A percentile compares a stretch with the other conserved stretches of the same genome.
Conservation (phyloP, 2,797 vertebrate genomes). For the Lepidocolaptes lacrymiger region DNA sequence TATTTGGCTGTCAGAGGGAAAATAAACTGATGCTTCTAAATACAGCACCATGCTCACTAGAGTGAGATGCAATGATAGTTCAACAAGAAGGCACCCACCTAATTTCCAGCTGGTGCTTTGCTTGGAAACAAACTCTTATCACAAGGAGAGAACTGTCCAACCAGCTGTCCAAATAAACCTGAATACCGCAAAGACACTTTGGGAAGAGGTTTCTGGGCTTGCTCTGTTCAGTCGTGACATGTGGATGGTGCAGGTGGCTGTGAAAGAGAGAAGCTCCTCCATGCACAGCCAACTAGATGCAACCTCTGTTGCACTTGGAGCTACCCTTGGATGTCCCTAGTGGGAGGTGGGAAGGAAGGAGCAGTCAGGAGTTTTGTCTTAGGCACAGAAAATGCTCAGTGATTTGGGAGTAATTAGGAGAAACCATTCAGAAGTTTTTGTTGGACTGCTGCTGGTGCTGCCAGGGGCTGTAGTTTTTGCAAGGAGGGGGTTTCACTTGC, state of each 20-base stretch:
- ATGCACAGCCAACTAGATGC: neutral
- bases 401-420: neutral
- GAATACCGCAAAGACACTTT: neutral
- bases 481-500: neutral
- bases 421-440: neutral
- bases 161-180: neutral
- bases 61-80: neutral
- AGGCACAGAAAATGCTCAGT: neutral
- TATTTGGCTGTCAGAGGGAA: neutral
- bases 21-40: neutral
- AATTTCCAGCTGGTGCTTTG: neutral
- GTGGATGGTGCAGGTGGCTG: neutral
- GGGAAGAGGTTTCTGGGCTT: neutral
- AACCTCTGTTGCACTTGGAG: rapidly evolving
- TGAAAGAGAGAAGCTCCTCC: neutral
- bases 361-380: neutral
- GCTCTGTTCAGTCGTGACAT: neutral
- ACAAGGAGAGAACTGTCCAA: neutral
- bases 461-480: neutral
- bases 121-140: neutral
- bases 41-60: neutral
- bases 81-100: neutral
- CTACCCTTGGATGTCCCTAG: neutral
- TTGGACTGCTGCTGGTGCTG: neutral
- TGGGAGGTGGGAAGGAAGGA: neutral